Evolutionary conservation across 2,888 invertebrate genomes (phyloP).

Genomic region (Dendrolimus houi): DNA sequence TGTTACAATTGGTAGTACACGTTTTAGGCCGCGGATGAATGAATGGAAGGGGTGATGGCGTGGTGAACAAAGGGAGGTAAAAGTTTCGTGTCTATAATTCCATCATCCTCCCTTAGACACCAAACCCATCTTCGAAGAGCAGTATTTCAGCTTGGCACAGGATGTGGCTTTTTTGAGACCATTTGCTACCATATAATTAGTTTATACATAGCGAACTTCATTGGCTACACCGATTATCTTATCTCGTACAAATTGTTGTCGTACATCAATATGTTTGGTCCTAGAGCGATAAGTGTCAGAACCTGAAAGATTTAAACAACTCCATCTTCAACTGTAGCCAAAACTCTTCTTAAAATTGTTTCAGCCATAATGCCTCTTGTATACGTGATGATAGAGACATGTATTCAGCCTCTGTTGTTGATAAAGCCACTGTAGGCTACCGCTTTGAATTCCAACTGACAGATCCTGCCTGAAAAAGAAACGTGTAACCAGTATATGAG

Average conservation of each 20-base stretch:
- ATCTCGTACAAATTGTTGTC: neutral
- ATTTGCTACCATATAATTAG: slow-evolving; percentile 11
- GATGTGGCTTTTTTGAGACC: slow-evolving; percentile 12
- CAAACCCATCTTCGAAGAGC: slow-evolving; percentile 10
- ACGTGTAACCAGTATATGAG: slow-evolving; percentile 19
- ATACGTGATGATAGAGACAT: slow-evolving; percentile 17
- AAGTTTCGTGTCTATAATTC: too few relatives aligned
- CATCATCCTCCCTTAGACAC: slow-evolving; percentile 11
- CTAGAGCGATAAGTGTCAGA: too few relatives aligned
- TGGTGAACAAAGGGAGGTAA: too few relatives aligned
- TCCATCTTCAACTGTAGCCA: slow-evolving; percentile 3
- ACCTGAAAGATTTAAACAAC: slow-evolving; percentile 10
- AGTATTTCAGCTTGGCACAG: slow-evolving; percentile 9
- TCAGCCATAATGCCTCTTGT: slow-evolving; percentile 18
- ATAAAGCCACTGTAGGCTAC: slow-evolving; percentile 17
- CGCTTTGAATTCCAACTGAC: slow-evolving; percentile 17
- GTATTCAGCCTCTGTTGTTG: slow-evolving; percentile 21
- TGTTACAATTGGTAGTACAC: too few relatives aligned
- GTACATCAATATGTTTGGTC: too few relatives aligned
- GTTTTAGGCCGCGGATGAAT: too few relatives aligned
- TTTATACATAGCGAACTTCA: slow-evolving; percentile 9
- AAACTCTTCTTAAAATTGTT: slow-evolving; percentile 11
- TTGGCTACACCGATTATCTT: neutral
- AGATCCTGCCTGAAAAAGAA: slow-evolving; percentile 16
- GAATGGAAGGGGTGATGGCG: too few relatives aligned